These are phyloP conservation scores for Drosophila nigromelanica DNA, from an alignment of 1,140 invertebrate species.

Conservation along the genomic window DNA sequence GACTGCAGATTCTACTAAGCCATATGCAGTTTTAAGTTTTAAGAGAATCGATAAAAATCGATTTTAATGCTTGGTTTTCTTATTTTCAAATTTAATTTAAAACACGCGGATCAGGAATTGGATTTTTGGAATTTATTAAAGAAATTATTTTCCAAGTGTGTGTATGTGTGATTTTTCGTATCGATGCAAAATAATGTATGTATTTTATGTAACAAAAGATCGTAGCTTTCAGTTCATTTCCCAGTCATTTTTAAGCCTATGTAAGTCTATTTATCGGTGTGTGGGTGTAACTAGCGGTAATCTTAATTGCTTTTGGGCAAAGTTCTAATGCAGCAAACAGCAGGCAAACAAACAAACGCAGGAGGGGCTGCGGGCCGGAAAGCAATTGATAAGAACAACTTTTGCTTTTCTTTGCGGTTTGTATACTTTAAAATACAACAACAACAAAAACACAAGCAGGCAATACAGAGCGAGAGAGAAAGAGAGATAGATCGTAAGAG, in stretches of 20 bases:
- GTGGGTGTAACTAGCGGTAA: slow-evolving; percentile 38
- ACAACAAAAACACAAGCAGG: neutral
- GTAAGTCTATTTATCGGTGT: neutral
- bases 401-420: slow-evolving; percentile 62
- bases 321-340: slow-evolving; percentile 50
- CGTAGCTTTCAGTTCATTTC: no score
- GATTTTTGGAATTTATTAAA: no score
- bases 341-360: neutral
- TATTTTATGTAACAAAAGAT: no score
- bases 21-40: no score
- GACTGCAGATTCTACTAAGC: no score
- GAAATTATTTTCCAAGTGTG: no score
- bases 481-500: neutral
- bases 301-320: slow-evolving; percentile 70
- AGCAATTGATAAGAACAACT: slow-evolving; percentile 70
- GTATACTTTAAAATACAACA: slow-evolving; percentile 25
- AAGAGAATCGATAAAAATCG: no score
- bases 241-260: neutral
- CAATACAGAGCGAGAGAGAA: neutral
- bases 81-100: no score
- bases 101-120: no score
- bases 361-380: slow-evolving; percentile 1
- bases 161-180: no score
- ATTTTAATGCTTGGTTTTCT: no score
- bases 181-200: no score